These are phyloP conservation scores for Drosophila subobscura DNA, from an alignment of 1,140 invertebrate genomes.

Conservation along the genomic window DNA sequence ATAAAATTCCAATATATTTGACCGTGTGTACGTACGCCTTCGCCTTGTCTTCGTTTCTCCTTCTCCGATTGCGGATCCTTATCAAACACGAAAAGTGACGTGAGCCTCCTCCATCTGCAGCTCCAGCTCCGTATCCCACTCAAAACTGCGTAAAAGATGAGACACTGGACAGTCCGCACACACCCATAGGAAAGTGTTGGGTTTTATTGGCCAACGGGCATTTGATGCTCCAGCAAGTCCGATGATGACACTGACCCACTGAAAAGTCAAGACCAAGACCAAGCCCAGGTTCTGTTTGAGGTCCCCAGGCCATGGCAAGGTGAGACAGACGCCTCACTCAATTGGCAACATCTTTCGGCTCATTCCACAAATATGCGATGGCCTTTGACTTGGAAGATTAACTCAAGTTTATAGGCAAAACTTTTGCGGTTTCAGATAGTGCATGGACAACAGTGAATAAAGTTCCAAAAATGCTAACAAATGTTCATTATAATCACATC, in stretches of 20 bases:
- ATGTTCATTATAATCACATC: not conserved
- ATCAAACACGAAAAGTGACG: slow-evolving; percentile 81
- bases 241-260: slow-evolving; percentile 70
- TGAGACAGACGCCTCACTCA: slow-evolving; percentile 43
- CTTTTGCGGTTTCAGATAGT: slow-evolving; percentile 37
- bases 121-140: not conserved
- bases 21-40: slow-evolving; percentile 35
- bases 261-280: slow-evolving; percentile 25
- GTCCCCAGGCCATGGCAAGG: slow-evolving; percentile 43
- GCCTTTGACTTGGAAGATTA: slow-evolving; percentile 37
- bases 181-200: slow-evolving; percentile 48
- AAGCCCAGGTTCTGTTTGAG: slow-evolving; percentile 23
- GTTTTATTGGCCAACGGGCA: slow-evolving; percentile 55
- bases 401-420: slow-evolving; percentile 31
- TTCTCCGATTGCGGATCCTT: slow-evolving; percentile 77
- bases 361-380: slow-evolving; percentile 52
- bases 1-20: slow-evolving; percentile 81
- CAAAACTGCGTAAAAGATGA: slow-evolving; percentile 47
- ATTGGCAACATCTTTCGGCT: slow-evolving; percentile 13
- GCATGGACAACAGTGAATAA: no score
- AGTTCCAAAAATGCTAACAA: no score
- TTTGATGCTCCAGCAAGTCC: slow-evolving; percentile 35
- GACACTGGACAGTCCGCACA: slow-evolving; percentile 25
- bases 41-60: slow-evolving; percentile 23
- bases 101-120: slow-evolving; percentile 57